Conservation (phyloP, 2,888 invertebrate species). For the Spialia ferax region DNA sequence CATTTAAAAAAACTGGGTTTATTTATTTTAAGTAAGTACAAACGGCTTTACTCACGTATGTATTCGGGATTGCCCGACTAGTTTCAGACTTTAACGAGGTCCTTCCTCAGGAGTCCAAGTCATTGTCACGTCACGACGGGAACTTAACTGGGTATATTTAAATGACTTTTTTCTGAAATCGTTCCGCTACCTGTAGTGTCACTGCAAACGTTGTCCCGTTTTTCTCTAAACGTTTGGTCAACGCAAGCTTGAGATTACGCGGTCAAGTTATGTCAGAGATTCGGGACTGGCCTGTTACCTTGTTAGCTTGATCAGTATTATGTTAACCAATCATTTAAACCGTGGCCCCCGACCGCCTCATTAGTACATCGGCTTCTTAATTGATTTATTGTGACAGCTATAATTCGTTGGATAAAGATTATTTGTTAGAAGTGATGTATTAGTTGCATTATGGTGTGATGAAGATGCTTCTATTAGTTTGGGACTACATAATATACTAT, state of each 20-base stretch:
- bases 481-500: not conserved
- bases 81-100: too few species aligned
- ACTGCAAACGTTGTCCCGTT: not conserved
- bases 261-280: slow-evolving; percentile 51
- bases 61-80: too few species aligned
- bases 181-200: too few species aligned
- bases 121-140: too few species aligned
- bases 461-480: slow-evolving; percentile 2
- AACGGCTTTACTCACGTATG: too few species aligned
- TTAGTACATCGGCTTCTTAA: slow-evolving; percentile 39
- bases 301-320: slow-evolving; percentile 46
- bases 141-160: too few species aligned
- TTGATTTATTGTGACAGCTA: slow-evolving; percentile 48
- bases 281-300: slow-evolving; percentile 42
- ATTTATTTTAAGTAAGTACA: too few species aligned
- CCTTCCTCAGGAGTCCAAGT: too few species aligned
- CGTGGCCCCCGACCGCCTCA: slow-evolving; percentile 38
- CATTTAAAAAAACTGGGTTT: too few species aligned
- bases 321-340: slow-evolving; percentile 52
- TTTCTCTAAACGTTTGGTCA: slow-evolving; percentile 2
- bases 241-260: slow-evolving; percentile 40
- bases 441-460: not conserved
- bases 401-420: slow-evolving; percentile 30
- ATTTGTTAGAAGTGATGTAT: slow-evolving; percentile 14
- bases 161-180: too few species aligned